These are phyloP conservation scores for Gryon sp. DNA, from an alignment of 1,140 invertebrate genomes.

Conservation along the genomic window DNA sequence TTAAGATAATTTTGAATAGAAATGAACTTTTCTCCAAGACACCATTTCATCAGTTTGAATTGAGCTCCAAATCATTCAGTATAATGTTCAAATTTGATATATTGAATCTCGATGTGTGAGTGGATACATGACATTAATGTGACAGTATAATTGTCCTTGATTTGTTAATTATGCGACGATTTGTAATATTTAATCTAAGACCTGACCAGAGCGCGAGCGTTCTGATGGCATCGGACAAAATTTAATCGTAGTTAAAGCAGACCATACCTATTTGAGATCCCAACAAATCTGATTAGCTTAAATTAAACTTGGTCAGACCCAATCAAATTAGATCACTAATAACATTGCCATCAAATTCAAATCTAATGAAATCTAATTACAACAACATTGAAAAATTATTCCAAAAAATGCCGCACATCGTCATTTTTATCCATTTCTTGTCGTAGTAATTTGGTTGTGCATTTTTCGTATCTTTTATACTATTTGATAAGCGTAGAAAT, in stretches of 20 bases:
- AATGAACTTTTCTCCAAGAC: too few species aligned
- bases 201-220: background rate
- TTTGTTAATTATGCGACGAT: too few species aligned
- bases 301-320: conserved; percentile 3
- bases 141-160: too few species aligned
- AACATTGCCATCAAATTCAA: conserved; percentile 5
- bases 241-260: background rate
- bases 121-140: too few species aligned
- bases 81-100: too few species aligned
- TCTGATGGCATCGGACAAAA: background rate
- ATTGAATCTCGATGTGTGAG: too few species aligned
- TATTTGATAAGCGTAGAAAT: conserved; percentile 9
- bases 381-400: background rate
- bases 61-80: too few species aligned
- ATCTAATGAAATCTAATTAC: background rate
- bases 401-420: background rate
- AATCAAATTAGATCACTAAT: conserved; percentile 12
- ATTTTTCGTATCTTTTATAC: background rate
- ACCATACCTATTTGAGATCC: background rate
- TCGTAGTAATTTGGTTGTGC: too few species aligned
- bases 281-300: conserved; percentile 5
- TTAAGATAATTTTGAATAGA: too few species aligned
- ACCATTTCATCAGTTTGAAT: too few species aligned
- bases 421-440: background rate
- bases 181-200: too few species aligned